Percentiles rank a stretch among this genome's conserved stretches.
These are phyloP conservation scores for Tinea trinotella DNA, from an alignment of 2,888 invertebrate species.

Conservation along the genomic window DNA sequence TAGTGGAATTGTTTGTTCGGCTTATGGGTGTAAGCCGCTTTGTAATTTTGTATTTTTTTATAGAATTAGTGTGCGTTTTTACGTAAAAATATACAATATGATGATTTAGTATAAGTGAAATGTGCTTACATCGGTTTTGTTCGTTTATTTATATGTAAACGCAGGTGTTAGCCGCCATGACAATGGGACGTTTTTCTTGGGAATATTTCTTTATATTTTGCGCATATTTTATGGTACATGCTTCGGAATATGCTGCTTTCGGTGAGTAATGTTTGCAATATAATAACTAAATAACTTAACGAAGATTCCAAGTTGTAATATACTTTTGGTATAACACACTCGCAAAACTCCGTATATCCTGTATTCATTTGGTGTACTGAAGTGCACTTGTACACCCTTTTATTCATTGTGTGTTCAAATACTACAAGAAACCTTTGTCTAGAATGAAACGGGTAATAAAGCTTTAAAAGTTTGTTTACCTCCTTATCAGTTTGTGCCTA, in stretches of 20 bases:
- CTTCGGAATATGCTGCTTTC: conserved; percentile 50
- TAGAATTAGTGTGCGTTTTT: conserved; percentile 48
- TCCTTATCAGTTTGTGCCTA: neutral
- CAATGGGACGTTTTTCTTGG: conserved; percentile 55
- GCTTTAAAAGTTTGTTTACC: conserved; percentile 7
- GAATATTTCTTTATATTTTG: conserved; percentile 52
- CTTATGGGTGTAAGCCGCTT: conserved; percentile 68
- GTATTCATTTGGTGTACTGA: neutral
- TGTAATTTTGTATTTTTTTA: conserved; percentile 35
- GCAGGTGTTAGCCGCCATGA: conserved; percentile 61
- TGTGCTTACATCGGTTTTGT: conserved; percentile 36
- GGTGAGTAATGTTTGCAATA: conserved; percentile 41
- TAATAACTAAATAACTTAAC: neutral
- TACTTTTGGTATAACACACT: neutral
- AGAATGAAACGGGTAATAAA: no score
- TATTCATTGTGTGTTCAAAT: neutral
- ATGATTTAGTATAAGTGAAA: conserved; percentile 52
- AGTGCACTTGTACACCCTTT: conserved; percentile 1
- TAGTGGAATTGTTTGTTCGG: conserved; percentile 63
- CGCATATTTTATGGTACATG: conserved; percentile 60
- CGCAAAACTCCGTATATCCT: neutral
- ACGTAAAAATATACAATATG: conserved; percentile 43
- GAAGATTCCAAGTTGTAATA: neutral
- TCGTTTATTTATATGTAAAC: conserved; percentile 35
- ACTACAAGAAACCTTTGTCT: neutral